Conservation (phyloP, 2,113 vertebrate species). For the Peromyscus maniculatus region DNA sequence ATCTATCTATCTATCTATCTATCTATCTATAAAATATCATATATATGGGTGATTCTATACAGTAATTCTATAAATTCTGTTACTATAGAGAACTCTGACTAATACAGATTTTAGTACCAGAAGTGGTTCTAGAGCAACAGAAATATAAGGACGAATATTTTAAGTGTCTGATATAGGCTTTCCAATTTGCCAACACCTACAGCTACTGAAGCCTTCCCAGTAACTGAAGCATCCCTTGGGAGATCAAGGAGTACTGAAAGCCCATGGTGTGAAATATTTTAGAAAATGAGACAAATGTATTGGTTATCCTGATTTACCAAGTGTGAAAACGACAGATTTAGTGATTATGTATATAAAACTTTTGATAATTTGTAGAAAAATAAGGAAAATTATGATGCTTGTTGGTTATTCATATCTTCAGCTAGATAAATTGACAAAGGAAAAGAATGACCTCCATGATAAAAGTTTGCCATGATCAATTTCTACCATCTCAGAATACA, state of each 20-base stretch:
- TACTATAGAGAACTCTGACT: background rate
- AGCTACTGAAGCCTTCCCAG: background rate
- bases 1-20: no score
- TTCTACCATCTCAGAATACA: background rate
- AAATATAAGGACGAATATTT: background rate
- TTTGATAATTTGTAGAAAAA: background rate
- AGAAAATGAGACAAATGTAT: background rate
- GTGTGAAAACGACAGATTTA: background rate
- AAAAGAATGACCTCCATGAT: background rate
- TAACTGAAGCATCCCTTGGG: background rate
- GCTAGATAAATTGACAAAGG: background rate
- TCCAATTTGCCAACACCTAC: background rate
- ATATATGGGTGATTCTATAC: background rate
- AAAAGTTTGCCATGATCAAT: background rate
- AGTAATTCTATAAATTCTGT: background rate
- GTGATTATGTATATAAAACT: background rate
- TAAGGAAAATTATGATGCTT: background rate
- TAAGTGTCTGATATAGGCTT: background rate
- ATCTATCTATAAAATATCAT: background rate
- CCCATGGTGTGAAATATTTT: background rate
- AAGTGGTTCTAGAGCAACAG: background rate
- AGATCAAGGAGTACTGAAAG: background rate
- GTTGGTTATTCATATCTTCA: background rate
- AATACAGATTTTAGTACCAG: background rate
- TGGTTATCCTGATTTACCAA: background rate